Evolutionary conservation across 2,797 vertebrate genomes (phyloP), one percentile per base, ranked within the genome.

Genomic region (Sebastes matsubarae): DNA sequence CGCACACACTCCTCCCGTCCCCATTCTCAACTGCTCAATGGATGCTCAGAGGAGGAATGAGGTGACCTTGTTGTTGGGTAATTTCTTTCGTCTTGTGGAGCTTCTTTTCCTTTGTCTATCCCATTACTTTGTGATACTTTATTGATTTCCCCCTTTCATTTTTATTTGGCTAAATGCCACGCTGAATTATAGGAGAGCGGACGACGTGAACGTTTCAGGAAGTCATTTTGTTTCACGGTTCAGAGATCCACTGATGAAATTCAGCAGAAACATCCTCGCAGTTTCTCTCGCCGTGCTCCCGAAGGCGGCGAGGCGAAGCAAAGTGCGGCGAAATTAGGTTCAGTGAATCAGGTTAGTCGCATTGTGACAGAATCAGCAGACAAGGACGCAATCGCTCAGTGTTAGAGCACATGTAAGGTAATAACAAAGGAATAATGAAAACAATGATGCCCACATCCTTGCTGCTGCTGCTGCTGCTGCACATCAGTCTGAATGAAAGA

Each of bases 11-110:
- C 86, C 80, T 66, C 84, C 79, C 65, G 75, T 91, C 83, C 87
- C 84, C 89, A 75, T 92, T 93, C 90, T 87, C 84, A 77, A 74
- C 86, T 84, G 82, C 81, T 94, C 91, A 90, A 90, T 89, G 85
- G 89, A 78, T 36, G 83, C 75, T 83, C 77, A 74, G 32, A 85
- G 36, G 68, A 91, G 83, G 82, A 90, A 88, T 88, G 82, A 80
- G 87, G 92, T 94, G 92, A 94, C 94, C 93, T 94, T 94, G 92
- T 92, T 88, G 87, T 66, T 58, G 73, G 58, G 18, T 77, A 75
- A 42, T 52, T 36, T 61, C 61, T 68, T 52, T 32, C 6, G 4
- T 8, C 50, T 71, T 9, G 52, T 22, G 18, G 69, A 65, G 80
- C 75, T 76, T 68, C 71, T 75, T 75, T 75, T 83, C 77, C 24